These are phyloP conservation scores for Diorhabda carinulata DNA, from an alignment of 1,140 invertebrate species.

Conservation along the genomic window DNA sequence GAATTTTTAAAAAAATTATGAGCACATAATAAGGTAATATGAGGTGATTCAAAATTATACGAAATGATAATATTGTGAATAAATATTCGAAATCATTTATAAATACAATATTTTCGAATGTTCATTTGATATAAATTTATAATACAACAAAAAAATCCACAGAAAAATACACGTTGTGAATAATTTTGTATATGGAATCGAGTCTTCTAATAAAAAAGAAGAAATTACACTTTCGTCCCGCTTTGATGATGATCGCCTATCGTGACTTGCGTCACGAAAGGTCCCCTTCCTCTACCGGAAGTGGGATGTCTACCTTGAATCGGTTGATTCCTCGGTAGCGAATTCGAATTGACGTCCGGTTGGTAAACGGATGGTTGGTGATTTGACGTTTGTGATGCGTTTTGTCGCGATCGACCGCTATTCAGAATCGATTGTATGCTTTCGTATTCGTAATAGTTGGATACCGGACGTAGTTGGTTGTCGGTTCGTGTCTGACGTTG, in stretches of 20 bases:
- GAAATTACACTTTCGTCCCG: slow-evolving; percentile 41
- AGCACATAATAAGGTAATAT: slow-evolving; percentile 10
- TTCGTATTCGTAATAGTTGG: slow-evolving; percentile 82
- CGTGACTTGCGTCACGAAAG: slow-evolving; percentile 58
- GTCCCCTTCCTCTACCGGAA: slow-evolving; percentile 44
- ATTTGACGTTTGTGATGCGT: slow-evolving; percentile 18
- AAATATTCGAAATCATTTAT: slow-evolving; percentile 1
- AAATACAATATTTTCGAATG: slow-evolving; percentile 6
- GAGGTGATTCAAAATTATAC: neutral
- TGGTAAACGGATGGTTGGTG: slow-evolving; percentile 29
- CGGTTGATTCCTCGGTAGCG: slow-evolving; percentile 33
- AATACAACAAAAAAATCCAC: slow-evolving; percentile 5
- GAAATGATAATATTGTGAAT: neutral
- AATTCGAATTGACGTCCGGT: slow-evolving; percentile 43
- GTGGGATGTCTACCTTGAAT: slow-evolving; percentile 16
- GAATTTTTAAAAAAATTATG: slow-evolving; percentile 17
- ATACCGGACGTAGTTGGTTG: slow-evolving; percentile 62
- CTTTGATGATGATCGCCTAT: slow-evolving; percentile 47
- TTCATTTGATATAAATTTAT: neutral
- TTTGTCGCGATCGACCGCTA: slow-evolving; percentile 32
- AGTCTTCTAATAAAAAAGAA: neutral
- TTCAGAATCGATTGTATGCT: slow-evolving; percentile 60
- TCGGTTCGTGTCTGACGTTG: slow-evolving; percentile 66
- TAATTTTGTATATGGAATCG: neutral
- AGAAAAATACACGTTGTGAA: neutral